Percentiles rank a stretch among this genome's conserved stretches.
Evolutionary conservation across 2,888 invertebrate species (phyloP).

Genomic region (Agrochola lychnidis): DNA sequence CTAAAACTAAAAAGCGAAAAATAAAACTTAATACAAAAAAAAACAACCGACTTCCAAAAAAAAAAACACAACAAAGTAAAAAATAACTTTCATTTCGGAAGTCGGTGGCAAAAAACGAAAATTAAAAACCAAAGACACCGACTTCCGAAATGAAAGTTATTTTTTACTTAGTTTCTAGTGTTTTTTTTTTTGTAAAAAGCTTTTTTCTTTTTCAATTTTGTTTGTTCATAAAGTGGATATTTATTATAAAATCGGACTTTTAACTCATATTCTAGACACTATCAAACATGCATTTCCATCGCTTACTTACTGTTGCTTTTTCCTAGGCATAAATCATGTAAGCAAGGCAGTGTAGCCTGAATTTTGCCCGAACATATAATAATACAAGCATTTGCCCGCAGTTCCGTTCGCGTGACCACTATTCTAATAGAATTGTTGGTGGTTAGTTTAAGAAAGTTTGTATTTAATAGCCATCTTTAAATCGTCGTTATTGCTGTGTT

Average conservation of each 20-base stretch:
- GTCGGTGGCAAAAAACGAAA: no score
- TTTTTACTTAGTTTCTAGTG: no score
- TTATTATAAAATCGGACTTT: slow-evolving; percentile 38
- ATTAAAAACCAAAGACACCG: no score
- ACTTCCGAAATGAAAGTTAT: no score
- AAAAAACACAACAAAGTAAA: no score
- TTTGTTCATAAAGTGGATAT: slow-evolving; percentile 20
- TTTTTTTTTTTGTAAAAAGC: no score
- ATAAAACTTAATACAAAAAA: no score
- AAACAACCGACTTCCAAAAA: no score
- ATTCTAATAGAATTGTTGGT: slow-evolving; percentile 54
- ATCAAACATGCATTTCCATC: slow-evolving; percentile 48
- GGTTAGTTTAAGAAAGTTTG: slow-evolving; percentile 50
- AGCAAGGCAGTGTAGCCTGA: slow-evolving; percentile 41
- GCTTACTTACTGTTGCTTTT: slow-evolving; percentile 40
- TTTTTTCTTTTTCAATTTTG: background rate
- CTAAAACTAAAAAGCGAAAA: no score
- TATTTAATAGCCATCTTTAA: slow-evolving; percentile 50
- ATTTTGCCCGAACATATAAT: slow-evolving; percentile 60
- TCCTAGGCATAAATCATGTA: slow-evolving; percentile 58
- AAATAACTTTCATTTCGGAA: no score
- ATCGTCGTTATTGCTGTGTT: slow-evolving; percentile 35
- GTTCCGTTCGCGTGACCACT: slow-evolving; percentile 64
- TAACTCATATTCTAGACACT: slow-evolving; percentile 31
- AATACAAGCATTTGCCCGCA: slow-evolving; percentile 62